These are phyloP conservation scores for Conus ventricosus DNA, from an alignment of 1,140 invertebrate genomes.

Conservation along the genomic window DNA sequence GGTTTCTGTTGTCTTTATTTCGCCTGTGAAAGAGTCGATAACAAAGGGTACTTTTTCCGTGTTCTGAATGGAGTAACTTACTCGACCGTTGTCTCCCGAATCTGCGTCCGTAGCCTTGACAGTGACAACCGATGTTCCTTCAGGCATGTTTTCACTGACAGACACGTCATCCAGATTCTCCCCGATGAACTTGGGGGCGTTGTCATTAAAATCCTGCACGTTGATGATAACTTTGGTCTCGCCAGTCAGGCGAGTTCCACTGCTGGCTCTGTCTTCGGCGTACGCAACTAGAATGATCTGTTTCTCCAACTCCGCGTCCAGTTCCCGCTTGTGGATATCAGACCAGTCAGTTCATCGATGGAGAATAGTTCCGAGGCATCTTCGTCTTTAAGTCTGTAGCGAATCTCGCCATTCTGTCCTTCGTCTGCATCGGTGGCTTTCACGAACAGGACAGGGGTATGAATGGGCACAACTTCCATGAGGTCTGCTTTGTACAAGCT, in stretches of 20 bases:
- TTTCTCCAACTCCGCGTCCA: conserved; percentile 65
- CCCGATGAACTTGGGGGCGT: conserved; percentile 62
- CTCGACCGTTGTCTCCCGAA: conserved; percentile 94
- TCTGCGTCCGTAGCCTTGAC: conserved; percentile 91
- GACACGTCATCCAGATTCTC: conserved; percentile 58
- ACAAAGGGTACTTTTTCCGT: conserved; percentile 91
- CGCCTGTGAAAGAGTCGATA: conserved; percentile 95
- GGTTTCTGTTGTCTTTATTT: conserved; percentile 86
- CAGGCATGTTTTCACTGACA: conserved; percentile 87
- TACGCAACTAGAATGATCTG: conserved; percentile 57
- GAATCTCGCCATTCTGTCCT: conserved; percentile 85
- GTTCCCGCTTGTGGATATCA: conserved; percentile 85
- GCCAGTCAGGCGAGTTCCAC: conserved; percentile 86
- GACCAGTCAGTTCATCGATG: conserved; percentile 82
- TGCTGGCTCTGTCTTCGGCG: conserved; percentile 82
- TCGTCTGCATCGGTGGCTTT: conserved; percentile 78
- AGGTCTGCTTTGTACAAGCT: conserved; percentile 93
- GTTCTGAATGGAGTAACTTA: conserved; percentile 95
- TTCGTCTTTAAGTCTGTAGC: conserved; percentile 83
- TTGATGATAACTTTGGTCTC: conserved; percentile 66
- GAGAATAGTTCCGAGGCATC: conserved; percentile 64
- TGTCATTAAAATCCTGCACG: conserved; percentile 74
- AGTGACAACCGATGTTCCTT: conserved; percentile 87
- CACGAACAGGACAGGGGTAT: conserved; percentile 84
- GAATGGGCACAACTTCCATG: conserved; percentile 90